Conservation (phyloP, 1,140 invertebrate genomes). For the Bombus pascuorum region DNA sequence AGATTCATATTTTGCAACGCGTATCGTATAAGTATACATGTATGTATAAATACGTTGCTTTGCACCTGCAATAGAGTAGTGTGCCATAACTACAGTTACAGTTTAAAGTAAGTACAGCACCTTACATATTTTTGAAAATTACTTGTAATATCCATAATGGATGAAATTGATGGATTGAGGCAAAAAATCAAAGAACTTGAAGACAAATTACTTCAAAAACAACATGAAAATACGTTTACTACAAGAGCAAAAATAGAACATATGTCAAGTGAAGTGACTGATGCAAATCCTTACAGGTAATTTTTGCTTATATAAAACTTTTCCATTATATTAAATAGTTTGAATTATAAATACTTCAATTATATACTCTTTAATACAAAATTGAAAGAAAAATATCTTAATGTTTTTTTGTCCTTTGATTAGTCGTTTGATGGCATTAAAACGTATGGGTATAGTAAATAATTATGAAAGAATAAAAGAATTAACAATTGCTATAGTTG, state of each 20-base stretch:
- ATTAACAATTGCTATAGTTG: slow-evolving; percentile 96
- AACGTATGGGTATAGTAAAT: slow-evolving; percentile 99
- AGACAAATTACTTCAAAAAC: slow-evolving; percentile 81
- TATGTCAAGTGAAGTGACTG: slow-evolving; percentile 95
- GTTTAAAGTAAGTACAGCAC: not conserved
- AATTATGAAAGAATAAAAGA: slow-evolving; percentile 98
- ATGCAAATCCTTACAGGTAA: slow-evolving; percentile 99
- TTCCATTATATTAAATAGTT: slow-evolving; percentile 30
- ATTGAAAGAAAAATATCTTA: not conserved
- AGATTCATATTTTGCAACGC: not conserved
- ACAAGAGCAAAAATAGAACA: slow-evolving; percentile 83
- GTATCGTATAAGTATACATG: not conserved
- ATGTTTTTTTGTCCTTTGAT: slow-evolving; percentile 66
- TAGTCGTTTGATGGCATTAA: slow-evolving; percentile 98
- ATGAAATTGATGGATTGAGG: slow-evolving; percentile 72
- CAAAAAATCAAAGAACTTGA: slow-evolving; percentile 83
- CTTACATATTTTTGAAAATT: not conserved
- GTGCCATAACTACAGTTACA: not conserved
- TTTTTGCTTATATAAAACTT: not conserved
- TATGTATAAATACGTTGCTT: not conserved
- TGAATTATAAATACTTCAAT: not conserved
- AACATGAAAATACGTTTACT: slow-evolving; percentile 73
- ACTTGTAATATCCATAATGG: slow-evolving; percentile 58
- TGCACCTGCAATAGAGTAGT: not conserved
- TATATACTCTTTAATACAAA: not conserved